Base-by-base conservation (phyloP, 2,113 vertebrate species). In the Tamias sibiricus region DNA sequence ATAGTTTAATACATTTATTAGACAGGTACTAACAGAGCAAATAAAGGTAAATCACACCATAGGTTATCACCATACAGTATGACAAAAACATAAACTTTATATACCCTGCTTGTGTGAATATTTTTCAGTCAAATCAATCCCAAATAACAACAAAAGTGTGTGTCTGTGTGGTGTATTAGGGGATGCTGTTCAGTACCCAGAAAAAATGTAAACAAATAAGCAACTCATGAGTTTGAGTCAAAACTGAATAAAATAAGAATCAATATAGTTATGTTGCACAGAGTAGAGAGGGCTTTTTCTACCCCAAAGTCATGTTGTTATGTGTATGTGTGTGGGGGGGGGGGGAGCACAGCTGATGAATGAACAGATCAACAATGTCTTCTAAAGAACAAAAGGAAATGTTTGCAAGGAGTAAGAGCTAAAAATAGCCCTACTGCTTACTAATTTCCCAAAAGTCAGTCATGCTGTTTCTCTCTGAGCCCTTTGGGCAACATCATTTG, bases 331-430 rank as follows among this genome's bases (percentile, higher is more conserved):
- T 49, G 47, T 47, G 47, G 7, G 44, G 10, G 6, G 47, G 30
- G 6, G 59, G 72, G 26, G 44, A 75, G 22, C 59, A 88, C 30
- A 88, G 87, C 47, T 54, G 81, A 64, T 82, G 84, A 95, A 96
- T 85, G 95, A 96, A 95, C 90, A 97, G 54, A 98, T 88, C 93
- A 93, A 96, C 97, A 95, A 95, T 92, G 95, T 95, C 95, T 96
- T 90, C 80, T 90, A n/a, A 77, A 95, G 95, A 98, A 97, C 97
- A 97, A 97, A 97, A 96, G 95, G 97, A 96, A 97, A 94, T 97
- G 92, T 97, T 95, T 97, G 90, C 76, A 86, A 87, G 95, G 96
- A 98, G 93, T 95, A 87, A 75, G 88, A 69, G 62, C 97, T 98
- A 98, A 98, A 98, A 97, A 98, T 97, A 98, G 92, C 72, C 47